A percentile compares a stretch with the other conserved stretches of the same genome.
phyloP scores from a whole-genome alignment of 92 coral and sea anemone species.

The Phenganax stokvisi region DNA sequence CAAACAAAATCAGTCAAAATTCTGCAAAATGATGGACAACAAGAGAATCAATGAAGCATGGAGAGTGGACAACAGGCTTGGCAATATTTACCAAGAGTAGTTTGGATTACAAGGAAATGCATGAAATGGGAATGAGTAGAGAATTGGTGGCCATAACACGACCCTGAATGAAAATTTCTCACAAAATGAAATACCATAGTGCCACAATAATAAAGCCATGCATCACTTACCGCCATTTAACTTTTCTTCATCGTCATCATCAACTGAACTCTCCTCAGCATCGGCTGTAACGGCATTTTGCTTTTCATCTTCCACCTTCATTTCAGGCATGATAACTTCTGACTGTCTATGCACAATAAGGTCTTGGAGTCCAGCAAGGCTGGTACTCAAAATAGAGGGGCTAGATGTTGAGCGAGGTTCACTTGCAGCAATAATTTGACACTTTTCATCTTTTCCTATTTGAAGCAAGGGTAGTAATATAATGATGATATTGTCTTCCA shows the following conservation, averaged over 20 bases:
- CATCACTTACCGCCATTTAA: constrained; percentile 23
- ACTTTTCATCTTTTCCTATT: constrained; percentile 29
- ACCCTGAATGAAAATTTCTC: not conserved
- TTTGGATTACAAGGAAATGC: too few species aligned
- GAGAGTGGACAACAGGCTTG: too few species aligned
- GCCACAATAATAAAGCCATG: not conserved
- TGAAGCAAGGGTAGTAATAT: not conserved
- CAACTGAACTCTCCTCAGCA: not conserved
- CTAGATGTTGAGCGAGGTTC: constrained; percentile 47
- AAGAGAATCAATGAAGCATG: too few species aligned
- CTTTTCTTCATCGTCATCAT: constrained; percentile 1
- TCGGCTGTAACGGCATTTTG: not conserved
- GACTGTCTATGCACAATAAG: constrained; percentile 41
- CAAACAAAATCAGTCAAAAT: too few species aligned
- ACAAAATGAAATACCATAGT: not conserved
- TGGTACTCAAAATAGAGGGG: constrained; percentile 37
- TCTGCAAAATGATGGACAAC: too few species aligned
- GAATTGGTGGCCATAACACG: too few species aligned
- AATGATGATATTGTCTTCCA: not conserved
- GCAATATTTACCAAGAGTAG: too few species aligned
- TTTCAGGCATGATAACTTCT: not conserved
- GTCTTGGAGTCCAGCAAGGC: constrained; percentile 67
- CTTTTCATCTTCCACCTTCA: not conserved
- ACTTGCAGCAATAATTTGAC: constrained; percentile 51
- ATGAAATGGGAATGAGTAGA: too few species aligned